Base-by-base conservation (phyloP, 2,797 vertebrate genomes). In the Perodicticus potto region DNA sequence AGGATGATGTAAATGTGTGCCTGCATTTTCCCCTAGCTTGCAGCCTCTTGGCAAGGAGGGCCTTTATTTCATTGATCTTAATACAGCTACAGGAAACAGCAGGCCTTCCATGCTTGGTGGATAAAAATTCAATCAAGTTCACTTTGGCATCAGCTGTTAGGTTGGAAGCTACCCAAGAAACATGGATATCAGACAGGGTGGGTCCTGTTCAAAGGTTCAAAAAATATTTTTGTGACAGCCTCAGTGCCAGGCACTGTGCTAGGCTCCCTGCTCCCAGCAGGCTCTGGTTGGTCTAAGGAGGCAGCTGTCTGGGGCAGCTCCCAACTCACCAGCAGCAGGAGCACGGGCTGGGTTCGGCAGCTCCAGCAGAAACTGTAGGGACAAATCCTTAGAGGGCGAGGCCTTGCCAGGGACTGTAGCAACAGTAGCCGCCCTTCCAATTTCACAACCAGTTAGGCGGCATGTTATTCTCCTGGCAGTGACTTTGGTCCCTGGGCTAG, bases 91-190 rank as follows among this genome's bases (percentile, higher is more conserved):
- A 59, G 80, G n/a, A 49, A 86, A 78, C 43, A 93, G 20, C 27
- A 91, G 77, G 53, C 22, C n/a, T 86, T 88, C 61, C 69, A 34
- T 29, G 23, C 40, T 69, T 53, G 37, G 17, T 43, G 59, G 37
- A 37, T 67, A 40, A 87, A 87, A 83, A 72, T 29, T 29, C 49
- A 19, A 5, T 70, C 4, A 14, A 70, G 53, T 72, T 89, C 61
- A 74, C 57, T 57, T 45, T 63, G 57, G 55, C 61, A 32, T 95
- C 59, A 73, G 61, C 40, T 40, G 5, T 73, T 61, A 49, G 34
- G 2, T 59, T 83, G 67, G 73, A 96, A 91, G 69, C 7, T 20
- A n/a, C 29, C 73, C 80, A 63, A 53, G 90, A 95, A 81, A 34
- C 57, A 69, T 34, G n/a, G 63, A 11, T 69, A 81, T 45, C 25